Conservation (phyloP, 2,888 invertebrate genomes). For the Pristionchus mayeri region DNA sequence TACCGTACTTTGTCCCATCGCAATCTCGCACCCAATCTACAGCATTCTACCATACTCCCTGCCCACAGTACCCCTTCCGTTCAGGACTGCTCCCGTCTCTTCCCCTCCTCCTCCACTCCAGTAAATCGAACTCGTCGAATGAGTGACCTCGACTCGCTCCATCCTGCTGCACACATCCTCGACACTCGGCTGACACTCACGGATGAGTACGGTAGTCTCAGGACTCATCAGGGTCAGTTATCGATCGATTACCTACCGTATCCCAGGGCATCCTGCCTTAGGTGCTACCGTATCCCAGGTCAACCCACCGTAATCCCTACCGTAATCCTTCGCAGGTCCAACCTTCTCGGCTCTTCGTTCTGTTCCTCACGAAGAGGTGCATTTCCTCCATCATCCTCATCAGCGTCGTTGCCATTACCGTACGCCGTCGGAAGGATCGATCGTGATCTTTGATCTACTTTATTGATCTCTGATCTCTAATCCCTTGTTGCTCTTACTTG, state of each 20-base stretch:
- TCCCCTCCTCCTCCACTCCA: background rate
- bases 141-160: constrained; percentile 15
- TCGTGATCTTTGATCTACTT: background rate
- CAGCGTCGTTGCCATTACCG: background rate
- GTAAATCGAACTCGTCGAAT: constrained; percentile 26
- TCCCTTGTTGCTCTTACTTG: background rate
- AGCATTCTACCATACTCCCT: background rate
- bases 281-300: too few relatives aligned
- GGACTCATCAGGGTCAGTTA: background rate
- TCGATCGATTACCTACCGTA: background rate
- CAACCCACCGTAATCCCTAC: background rate
- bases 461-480: background rate
- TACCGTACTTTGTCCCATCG: too few relatives aligned
- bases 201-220: constrained; percentile 47
- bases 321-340: constrained; percentile 10
- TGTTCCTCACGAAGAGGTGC: background rate
- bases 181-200: background rate
- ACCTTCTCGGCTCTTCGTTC: background rate
- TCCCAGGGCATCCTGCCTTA: too few relatives aligned
- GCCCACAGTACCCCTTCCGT: background rate
- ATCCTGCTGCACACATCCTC: constrained; percentile 14
- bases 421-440: background rate
- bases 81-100: constrained; percentile 22
- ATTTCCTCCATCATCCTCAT: background rate
- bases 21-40: too few relatives aligned